Evolutionary conservation across 1,140 invertebrate species (phyloP), one percentile per base, ranked within the genome.

Genomic region (Cotesia vestalis): DNA sequence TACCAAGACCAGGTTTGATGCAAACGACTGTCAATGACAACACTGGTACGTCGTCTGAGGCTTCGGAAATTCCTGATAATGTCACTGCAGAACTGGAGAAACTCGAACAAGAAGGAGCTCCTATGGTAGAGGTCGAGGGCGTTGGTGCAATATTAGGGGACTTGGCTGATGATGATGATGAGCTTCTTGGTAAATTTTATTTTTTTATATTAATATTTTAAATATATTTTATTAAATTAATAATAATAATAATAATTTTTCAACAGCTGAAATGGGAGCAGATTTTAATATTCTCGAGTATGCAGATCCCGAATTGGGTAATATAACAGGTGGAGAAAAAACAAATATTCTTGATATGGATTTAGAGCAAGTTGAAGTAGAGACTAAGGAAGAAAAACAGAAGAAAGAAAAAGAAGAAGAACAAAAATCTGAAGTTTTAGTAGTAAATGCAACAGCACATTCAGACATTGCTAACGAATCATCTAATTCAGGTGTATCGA

Each of bases 221-320:
- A 20, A 20, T 27, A 57, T 6, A 35, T 38, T 14, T 27, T 70
- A 40, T 20, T n/a, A 27, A 71, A 20, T 40, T 63, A 9, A 17
- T 75, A 71, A 66, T 63, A 34, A 14, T 11, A 27, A 40, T n/a
- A 14, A 46, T 69, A 38, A 35, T 73, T 59, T 52, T 36, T 80
- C 89, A 75, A 87, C 88, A 88, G 95, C 93, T 40, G 93, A 95
- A 88, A 94, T 96, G 89, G 95, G 95, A 12, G 93, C 95, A 80
- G 96, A 97, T 85, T 98, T 98, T 85, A 98, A 98, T 83, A 97
- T 98, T 78, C 83, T 98, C 52, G 95, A 97, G 85, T 98, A 97
- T 87, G 96, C 95, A 0, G 96, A 98, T 90, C 94, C 96, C 1
- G 96, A 98, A 85, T 86, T 97, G n/a, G 94, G 95, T 72, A 92